A percentile compares a stretch with the other conserved stretches of the same genome.
phyloP scores from a whole-genome alignment of 92 coral and sea anemone species.

The Porites rus region DNA sequence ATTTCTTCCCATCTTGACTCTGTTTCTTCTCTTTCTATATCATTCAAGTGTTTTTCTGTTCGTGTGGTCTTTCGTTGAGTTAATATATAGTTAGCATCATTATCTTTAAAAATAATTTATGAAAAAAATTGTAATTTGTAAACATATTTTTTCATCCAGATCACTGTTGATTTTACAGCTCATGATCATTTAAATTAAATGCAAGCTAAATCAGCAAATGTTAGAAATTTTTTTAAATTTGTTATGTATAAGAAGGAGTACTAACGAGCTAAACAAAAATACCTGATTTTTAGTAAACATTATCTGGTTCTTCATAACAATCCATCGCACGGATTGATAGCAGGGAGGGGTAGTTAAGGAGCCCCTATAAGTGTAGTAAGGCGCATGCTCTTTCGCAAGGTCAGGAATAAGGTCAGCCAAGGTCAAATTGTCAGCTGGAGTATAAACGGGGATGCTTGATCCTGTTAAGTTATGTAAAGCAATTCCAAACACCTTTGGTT shows the following conservation, averaged over 20 bases:
- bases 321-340: constrained; percentile 81
- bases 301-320: constrained; percentile 76
- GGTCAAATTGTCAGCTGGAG: constrained; percentile 46
- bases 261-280: neutral
- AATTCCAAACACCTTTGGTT: neutral
- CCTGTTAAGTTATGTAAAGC: neutral
- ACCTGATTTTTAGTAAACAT: constrained; percentile 59
- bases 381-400: constrained; percentile 43
- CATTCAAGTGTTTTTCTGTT: neutral
- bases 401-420: constrained; percentile 59
- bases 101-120: too few species aligned
- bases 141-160: too few species aligned
- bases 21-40: too few species aligned
- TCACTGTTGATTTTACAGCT: too few species aligned
- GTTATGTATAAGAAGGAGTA: neutral
- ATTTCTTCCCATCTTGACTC: neutral
- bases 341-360: constrained; percentile 87
- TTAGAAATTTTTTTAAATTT: too few species aligned
- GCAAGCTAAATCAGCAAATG: too few species aligned
- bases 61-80: too few species aligned
- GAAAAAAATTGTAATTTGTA: too few species aligned
- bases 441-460: constrained; percentile 33
- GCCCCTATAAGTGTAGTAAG: constrained; percentile 82
- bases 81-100: too few species aligned
- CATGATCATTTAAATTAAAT: too few species aligned